phyloP scores from a whole-genome alignment of 1,140 invertebrate species.

The Microplitis mediator region DNA sequence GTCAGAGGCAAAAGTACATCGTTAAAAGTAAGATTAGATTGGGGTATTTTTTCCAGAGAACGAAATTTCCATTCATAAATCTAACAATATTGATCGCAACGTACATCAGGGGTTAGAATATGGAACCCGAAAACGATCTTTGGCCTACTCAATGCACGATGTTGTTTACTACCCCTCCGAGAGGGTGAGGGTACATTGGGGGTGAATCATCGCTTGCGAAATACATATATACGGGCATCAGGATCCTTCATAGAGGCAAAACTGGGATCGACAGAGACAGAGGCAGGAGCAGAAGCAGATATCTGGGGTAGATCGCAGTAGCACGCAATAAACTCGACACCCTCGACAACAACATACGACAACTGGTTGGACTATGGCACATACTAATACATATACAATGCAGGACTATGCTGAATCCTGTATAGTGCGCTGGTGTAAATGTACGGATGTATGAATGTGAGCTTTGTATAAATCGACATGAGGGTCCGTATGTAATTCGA shows the following conservation, averaged over 20 bases:
- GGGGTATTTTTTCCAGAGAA: too few relatives aligned
- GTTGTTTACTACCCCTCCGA: slow-evolving; percentile 17
- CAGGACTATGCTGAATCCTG: background rate
- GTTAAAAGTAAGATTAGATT: too few relatives aligned
- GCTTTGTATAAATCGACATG: background rate
- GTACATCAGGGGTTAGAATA: background rate
- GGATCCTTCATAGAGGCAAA: background rate
- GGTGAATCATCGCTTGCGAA: slow-evolving; percentile 37
- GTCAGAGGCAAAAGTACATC: too few relatives aligned
- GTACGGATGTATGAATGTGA: background rate
- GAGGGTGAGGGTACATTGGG: slow-evolving; percentile 1
- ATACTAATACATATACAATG: background rate
- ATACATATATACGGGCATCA: background rate
- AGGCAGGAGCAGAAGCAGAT: background rate
- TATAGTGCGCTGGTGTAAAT: background rate
- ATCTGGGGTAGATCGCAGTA: background rate
- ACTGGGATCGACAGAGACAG: background rate
- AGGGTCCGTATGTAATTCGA: slow-evolving; percentile 2
- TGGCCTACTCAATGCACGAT: background rate
- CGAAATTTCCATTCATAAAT: slow-evolving; percentile 11
- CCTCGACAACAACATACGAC: slow-evolving; percentile 11
- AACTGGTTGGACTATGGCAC: background rate
- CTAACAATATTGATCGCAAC: slow-evolving; percentile 16
- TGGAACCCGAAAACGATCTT: slow-evolving; percentile 5
- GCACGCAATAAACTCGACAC: slow-evolving; percentile 25